Evolutionary conservation across 2,113 vertebrate species (phyloP), one percentile per base, ranked within the genome.

Genomic region (Ceyx margarethae): DNA sequence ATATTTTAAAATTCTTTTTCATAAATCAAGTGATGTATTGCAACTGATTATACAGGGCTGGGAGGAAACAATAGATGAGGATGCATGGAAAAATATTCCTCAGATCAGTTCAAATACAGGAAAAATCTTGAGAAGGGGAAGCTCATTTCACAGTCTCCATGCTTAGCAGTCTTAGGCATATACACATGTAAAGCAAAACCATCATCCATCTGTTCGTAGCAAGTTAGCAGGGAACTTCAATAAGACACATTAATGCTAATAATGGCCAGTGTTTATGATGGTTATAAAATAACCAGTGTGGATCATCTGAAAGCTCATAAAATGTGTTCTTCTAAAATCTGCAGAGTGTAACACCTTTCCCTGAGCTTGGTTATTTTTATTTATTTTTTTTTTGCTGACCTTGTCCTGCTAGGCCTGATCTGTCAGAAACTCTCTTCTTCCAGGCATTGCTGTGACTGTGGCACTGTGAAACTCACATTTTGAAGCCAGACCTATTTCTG

Each of bases 181-280:
- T 22, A 81, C 25, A 66, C 2, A 4, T 83, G 40, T 69, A 87
- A 96, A 80, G 42, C 51, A 72, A 92, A 90, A 95, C 13, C n/a
- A 60, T 31, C 43, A 83, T 53, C 89, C 87, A 69, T 87, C 81
- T 35, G 51, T 87, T 95, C 1, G 0, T 43, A 79, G 57, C 20
- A 90, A 89, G 20, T 80, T 93, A 82, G 67, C 51, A 60, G 78
- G 35, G 75, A 90, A 89, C 87, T 85, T 94, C 81, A 94, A 62
- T 87, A 82, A 74, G 87, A 87, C 9, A 8, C 43, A 83, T 71
- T 92, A 92, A 92, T 60, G 75, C 45, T 87, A 94, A 93, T 94
- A 93, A 95, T 83, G 85, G 75, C 40, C 51, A 60, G 26, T 57
- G 75, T 87, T 94, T 77, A 85, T 71, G 43, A 80, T 69, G 64